Evolutionary conservation across 2,888 invertebrate genomes (phyloP), one percentile per base, ranked within the genome.

Genomic region (Caenorhabditis sp.): DNA sequence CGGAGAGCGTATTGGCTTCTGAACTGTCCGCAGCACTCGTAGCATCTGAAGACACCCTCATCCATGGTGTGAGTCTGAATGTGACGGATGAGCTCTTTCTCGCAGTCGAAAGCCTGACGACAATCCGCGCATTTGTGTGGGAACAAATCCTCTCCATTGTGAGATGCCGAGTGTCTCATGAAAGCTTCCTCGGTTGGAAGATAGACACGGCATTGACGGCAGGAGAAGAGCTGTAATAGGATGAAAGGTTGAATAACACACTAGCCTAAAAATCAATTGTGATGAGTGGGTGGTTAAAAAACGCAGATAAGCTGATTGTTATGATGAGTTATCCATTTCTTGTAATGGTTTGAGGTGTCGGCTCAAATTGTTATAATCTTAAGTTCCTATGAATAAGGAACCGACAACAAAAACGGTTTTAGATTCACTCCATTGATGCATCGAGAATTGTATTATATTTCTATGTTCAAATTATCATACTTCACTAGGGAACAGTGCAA

Each of bases 151-250:
- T 89, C 85, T 28, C 86, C 84, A 26, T 79, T 80, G 85, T 92
- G 92, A 16, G 89, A 89, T 14, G 92, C 90, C 12, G 86, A 74
- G 81, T 92, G 92, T n/a, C 91, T 84, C 64, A 84, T 75, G 28
- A 90, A 86, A 38, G 90, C 82, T 59, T 90, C 90, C 38, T 90
- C 88, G 12, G 89, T 86, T 10, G 92, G 92, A 51, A 91, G 89
- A 72, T 86, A 86, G 22, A 91, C 81, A 41, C 89, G 86, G 80
- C 92, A 92, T 66, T 90, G 89, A 44, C 88, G 88, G 73, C 92
- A 92, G 8, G 88, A 82, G 88, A 86, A 88, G 24, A 92, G 85
- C 89, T 91, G 80, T 44, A 79, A 70, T 24, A 51, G 6, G 12
- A 12, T 5, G 54, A 47, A 19, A 61, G n/a, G 26, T 12, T 41